Conservation (phyloP, 2,888 invertebrate genomes). For the Chymomyza caudatula region DNA sequence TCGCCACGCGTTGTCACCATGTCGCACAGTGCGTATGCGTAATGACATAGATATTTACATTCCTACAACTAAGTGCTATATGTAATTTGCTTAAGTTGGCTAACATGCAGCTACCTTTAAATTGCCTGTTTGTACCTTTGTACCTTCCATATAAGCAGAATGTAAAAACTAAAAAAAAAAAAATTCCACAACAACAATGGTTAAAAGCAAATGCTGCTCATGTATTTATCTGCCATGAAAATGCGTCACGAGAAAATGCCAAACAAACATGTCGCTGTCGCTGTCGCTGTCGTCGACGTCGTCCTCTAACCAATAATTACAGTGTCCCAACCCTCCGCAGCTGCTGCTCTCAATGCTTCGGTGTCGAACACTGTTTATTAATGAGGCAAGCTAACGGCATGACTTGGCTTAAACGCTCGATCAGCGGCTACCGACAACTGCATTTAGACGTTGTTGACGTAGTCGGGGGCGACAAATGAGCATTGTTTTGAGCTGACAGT, state of each 20-base stretch:
- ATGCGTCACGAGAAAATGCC: constrained; percentile 28
- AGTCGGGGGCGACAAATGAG: constrained; percentile 37
- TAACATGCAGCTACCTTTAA: constrained; percentile 15
- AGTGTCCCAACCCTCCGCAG: constrained; percentile 36
- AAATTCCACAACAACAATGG: constrained; percentile 19
- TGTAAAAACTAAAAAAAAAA: constrained; percentile 20
- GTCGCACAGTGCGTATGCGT: constrained; percentile 44
- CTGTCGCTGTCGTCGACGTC: constrained; percentile 12
- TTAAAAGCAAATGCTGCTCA: neutral
- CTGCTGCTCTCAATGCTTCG: constrained; percentile 9
- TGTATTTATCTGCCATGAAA: constrained; percentile 6
- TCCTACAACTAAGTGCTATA: constrained; percentile 12
- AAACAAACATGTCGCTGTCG: constrained; percentile 9
- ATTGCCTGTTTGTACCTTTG: neutral
- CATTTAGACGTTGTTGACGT: constrained; percentile 18
- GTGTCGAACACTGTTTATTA: constrained; percentile 47
- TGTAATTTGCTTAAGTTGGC: constrained; percentile 6
- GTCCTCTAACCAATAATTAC: constrained; percentile 53
- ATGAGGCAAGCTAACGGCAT: constrained; percentile 48
- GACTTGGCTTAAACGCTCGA: constrained; percentile 39
- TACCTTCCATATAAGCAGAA: neutral
- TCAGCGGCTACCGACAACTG: constrained; percentile 4
- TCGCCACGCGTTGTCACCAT: constrained; percentile 37
- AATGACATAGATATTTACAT: neutral
- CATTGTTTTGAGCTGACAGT: constrained; percentile 39